These are phyloP conservation scores for Pantherophis guttatus DNA, from an alignment of 2,113 vertebrate genomes.

Conservation along the genomic window DNA sequence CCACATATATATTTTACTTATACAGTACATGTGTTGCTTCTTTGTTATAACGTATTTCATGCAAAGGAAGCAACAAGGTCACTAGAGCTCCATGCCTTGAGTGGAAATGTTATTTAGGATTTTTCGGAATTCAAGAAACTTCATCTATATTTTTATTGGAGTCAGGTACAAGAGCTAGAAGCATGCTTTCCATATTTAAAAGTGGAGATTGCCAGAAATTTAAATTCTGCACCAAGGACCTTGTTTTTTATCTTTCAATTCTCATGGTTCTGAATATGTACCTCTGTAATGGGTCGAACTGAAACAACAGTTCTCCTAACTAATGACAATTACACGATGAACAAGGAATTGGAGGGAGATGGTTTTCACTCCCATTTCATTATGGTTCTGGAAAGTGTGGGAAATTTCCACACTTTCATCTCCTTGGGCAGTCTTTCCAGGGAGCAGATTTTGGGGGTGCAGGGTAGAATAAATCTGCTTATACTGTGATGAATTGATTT, in stretches of 20 bases:
- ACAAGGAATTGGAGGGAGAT: not conserved
- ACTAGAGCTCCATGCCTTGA: not conserved
- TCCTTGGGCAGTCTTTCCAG: not conserved
- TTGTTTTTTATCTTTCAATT: not conserved
- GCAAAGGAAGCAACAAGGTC: not conserved
- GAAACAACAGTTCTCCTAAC: not conserved
- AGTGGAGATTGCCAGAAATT: not conserved
- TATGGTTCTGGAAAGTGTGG: not conserved
- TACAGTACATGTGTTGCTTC: not conserved
- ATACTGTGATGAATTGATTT: not conserved
- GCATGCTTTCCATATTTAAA: not conserved
- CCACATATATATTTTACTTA: not conserved
- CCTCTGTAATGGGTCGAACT: not conserved
- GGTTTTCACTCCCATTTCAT: not conserved
- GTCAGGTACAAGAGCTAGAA: not conserved
- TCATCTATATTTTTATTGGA: not conserved
- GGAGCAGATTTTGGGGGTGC: not conserved
- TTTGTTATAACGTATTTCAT: not conserved
- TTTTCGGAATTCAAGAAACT: not conserved
- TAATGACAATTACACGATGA: not conserved
- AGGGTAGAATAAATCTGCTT: not conserved
- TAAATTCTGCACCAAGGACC: not conserved
- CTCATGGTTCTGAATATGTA: not conserved
- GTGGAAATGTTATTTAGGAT: not conserved
- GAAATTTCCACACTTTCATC: not conserved